Percentiles rank a stretch among this genome's conserved stretches.
Conservation (phyloP, 2,113 vertebrate genomes). For the Antechinus stuartii region DNA sequence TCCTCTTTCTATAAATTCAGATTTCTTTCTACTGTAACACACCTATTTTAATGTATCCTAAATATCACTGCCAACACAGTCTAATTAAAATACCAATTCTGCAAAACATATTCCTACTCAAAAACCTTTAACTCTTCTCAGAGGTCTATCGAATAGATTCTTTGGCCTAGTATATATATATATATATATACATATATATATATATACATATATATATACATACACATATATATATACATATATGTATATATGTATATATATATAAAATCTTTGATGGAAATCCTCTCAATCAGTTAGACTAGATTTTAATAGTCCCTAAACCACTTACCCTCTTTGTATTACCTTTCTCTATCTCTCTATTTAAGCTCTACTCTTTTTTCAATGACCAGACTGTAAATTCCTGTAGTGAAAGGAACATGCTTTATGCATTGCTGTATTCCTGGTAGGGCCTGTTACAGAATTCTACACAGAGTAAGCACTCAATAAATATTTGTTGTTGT, state of each 20-base stretch:
- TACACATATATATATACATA: too few relatives aligned
- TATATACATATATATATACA: not conserved
- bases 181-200: not conserved
- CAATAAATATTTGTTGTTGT: not conserved
- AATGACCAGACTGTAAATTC: not conserved
- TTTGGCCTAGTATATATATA: not conserved
- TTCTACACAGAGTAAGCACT: not conserved
- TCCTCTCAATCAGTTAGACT: not conserved
- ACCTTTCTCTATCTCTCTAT: not conserved
- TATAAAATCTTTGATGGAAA: too few relatives aligned
- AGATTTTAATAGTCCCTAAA: not conserved
- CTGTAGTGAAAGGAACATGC: not conserved
- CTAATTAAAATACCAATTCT: not conserved
- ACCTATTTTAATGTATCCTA: not conserved
- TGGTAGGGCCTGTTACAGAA: not conserved
- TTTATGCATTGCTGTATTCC: not conserved
- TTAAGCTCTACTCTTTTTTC: not conserved
- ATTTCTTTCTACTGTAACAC: not conserved
- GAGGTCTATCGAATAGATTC: not conserved
- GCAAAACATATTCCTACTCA: not conserved
- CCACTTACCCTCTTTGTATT: not conserved
- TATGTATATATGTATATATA: too few relatives aligned
- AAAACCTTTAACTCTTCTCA: not conserved
- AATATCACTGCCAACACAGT: not conserved
- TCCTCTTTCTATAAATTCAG: not conserved